Conservation (phyloP, 2,797 vertebrate genomes). For the Hylomyscus alleni region DNA sequence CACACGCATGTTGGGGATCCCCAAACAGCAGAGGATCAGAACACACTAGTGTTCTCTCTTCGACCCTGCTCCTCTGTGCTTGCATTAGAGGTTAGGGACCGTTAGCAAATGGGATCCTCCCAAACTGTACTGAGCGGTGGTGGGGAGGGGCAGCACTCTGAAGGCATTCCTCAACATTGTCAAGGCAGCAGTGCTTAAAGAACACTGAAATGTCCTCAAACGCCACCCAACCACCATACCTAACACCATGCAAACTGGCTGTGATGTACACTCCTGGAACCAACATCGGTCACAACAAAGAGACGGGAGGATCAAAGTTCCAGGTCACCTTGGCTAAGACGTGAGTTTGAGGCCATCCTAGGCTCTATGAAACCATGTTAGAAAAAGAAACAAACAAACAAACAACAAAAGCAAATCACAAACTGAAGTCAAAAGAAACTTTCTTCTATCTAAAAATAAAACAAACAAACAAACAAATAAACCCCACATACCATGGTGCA, state of each 20-base stretch:
- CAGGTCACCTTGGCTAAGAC: neutral
- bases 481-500: neutral
- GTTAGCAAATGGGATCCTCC: neutral
- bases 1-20: neutral
- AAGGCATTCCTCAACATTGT: neutral
- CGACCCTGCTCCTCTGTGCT: neutral
- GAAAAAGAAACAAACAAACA: neutral
- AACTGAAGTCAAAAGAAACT: neutral
- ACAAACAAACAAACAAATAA: too few relatives aligned
- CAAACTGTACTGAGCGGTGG: neutral
- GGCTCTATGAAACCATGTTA: neutral
- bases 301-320: neutral
- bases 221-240: neutral
- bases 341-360: neutral
- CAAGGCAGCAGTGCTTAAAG: neutral
- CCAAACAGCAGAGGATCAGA: neutral
- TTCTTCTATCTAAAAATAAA: neutral
- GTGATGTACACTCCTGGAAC: neutral
- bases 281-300: too few relatives aligned
- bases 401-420: neutral
- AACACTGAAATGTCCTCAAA: neutral
- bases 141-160: neutral
- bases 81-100: conserved; percentile 3
- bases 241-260: neutral
- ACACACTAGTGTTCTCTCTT: neutral